phyloP scores from a whole-genome alignment of 2,888 invertebrate genomes.

The Aporophyla lueneburgensis region DNA sequence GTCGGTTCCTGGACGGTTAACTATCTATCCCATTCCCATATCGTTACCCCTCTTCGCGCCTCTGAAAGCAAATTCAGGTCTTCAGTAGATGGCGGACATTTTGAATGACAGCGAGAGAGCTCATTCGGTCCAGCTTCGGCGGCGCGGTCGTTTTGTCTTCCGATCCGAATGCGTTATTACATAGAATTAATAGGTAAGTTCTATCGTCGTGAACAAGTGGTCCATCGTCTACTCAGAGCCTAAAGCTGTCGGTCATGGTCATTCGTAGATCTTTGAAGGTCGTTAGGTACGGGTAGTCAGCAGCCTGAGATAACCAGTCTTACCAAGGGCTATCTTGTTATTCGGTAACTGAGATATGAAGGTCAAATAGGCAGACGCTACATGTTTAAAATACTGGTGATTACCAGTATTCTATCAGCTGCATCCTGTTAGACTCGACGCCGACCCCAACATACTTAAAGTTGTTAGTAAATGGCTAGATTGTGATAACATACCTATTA shows the following conservation, averaged over 20 bases:
- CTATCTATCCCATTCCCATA: neutral
- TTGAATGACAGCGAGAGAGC: neutral
- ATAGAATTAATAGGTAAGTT: no score
- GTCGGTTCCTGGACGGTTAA: neutral
- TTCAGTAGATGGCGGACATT: neutral
- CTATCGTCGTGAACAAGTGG: neutral
- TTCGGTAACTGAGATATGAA: neutral
- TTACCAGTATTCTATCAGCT: no score
- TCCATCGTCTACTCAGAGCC: neutral
- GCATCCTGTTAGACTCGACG: neutral
- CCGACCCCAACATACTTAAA: neutral
- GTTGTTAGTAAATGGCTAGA: neutral
- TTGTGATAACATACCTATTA: neutral
- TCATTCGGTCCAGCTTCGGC: neutral
- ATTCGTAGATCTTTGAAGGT: neutral
- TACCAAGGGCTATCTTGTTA: neutral
- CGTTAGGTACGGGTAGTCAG: no score
- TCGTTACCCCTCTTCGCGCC: neutral
- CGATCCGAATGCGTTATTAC: neutral
- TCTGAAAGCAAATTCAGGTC: neutral
- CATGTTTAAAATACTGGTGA: neutral
- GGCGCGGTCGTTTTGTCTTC: neutral
- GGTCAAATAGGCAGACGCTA: neutral
- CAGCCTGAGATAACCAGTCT: neutral
- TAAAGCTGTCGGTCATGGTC: neutral